Percentiles rank a stretch among this genome's conserved stretches.
Evolutionary conservation across 2,888 invertebrate genomes (phyloP).

Genomic region (Pedicia rivosa): DNA sequence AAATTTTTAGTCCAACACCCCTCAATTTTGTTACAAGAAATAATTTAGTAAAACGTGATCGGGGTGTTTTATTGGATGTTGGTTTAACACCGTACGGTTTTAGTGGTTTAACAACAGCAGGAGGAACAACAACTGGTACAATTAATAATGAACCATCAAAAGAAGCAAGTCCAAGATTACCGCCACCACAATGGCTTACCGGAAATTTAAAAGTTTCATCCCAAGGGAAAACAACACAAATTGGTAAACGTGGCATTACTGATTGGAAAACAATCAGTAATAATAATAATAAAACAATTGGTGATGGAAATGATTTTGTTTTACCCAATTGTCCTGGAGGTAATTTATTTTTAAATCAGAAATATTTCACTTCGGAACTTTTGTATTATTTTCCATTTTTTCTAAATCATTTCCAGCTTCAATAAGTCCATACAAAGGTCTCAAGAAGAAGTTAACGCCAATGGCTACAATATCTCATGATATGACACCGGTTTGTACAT

Average conservation of each 20-base stretch:
- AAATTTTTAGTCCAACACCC: neutral
- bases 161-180: constrained; percentile 12
- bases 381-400: neutral
- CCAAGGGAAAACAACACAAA: constrained; percentile 9
- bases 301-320: constrained; percentile 11
- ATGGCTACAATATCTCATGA: constrained; percentile 11
- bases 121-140: neutral
- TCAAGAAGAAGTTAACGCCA: constrained; percentile 13
- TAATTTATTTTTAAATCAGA: neutral
- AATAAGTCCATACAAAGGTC: constrained; percentile 12
- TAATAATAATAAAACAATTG: constrained; percentile 1
- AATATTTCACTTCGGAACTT: neutral
- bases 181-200: constrained; percentile 11
- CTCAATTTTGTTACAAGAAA: constrained; percentile 3
- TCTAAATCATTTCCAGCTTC: constrained; percentile 2
- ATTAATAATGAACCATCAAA: constrained; percentile 8
- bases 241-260: constrained; percentile 9
- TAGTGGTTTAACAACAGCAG: neutral
- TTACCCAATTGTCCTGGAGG: constrained; percentile 14
- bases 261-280: constrained; percentile 13
- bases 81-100: constrained; percentile 7
- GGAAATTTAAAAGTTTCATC: constrained; percentile 10
- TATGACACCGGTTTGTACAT: constrained; percentile 2
- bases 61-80: constrained; percentile 9
- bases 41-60: constrained; percentile 7